A percentile compares a stretch with the other conserved stretches of the same genome.
Evolutionary conservation across 2,797 vertebrate genomes (phyloP).

Genomic region (Cygnus olor): DNA sequence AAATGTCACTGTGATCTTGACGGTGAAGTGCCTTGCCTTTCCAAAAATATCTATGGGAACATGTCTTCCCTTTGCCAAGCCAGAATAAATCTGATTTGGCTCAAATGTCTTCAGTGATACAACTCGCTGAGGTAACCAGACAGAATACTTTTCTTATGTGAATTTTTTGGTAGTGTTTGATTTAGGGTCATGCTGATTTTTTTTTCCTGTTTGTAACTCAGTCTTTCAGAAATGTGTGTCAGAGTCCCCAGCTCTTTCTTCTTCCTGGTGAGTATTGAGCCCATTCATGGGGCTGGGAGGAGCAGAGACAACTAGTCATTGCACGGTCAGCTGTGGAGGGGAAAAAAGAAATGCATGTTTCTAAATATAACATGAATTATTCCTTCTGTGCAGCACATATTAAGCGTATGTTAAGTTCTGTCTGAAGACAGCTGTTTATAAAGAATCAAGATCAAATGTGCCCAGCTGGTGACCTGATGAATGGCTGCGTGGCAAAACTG

Average conservation of each 20-base stretch:
- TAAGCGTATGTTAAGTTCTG: neutral
- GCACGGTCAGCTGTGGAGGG: neutral
- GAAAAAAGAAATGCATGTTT: neutral
- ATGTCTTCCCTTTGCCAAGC: neutral
- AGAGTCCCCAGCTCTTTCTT: neutral
- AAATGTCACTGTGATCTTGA: neutral
- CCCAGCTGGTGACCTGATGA: neutral
- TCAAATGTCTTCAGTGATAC: neutral
- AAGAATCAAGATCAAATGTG: constrained; percentile 3
- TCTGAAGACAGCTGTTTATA: constrained; percentile 29
- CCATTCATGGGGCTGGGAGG: neutral
- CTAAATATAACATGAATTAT: constrained; percentile 24
- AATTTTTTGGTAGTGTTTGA: neutral
- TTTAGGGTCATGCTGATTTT: neutral
- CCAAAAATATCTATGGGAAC: neutral
- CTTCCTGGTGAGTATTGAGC: neutral
- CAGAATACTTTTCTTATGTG: neutral
- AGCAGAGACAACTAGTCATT: constrained; percentile 1
- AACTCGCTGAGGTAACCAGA: neutral
- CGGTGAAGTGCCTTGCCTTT: neutral
- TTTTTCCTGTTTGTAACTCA: neutral
- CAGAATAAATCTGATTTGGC: neutral
- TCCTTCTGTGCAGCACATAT: neutral
- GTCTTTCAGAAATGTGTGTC: neutral
- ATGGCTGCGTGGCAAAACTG: neutral